Base-by-base conservation (phyloP, 2,113 vertebrate species). In the Brachirus orientalis region DNA sequence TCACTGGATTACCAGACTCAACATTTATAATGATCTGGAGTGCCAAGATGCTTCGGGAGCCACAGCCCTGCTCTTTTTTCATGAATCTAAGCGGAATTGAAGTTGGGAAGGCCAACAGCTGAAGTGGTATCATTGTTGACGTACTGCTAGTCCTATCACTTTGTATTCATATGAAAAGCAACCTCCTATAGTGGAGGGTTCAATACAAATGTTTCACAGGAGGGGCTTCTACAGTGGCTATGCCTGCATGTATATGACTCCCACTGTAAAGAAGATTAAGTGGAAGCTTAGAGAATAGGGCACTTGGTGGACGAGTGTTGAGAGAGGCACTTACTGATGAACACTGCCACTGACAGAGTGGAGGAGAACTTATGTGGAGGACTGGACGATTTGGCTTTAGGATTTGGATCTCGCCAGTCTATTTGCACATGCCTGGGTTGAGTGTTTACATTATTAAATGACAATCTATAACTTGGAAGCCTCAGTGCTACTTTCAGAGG, bases 41-140 rank as follows among this genome's bases (percentile, higher is more conserved):
- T 71, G 66, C 80, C 79, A 85, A 82, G 53, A 77, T 76, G 80
- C 79, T 76, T 80, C 6, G 22, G 75, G 61, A 77, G 77, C 69
- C 44, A 40, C 54, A 76, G 84, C 84, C 79, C 77, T 85, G 88
- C 82, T 87, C 81, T 77, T 84, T 71, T 33, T 3, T 13, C n/a
- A n/a, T n/a, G n/a, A n/a, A 56, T 60, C 47, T 40, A 6, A 48
- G 12, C 50, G 18, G 0, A 65, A 79, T 63, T 52, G 38, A 0
- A 38, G 19, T 57, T 11, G 20, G 45, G 10, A 38, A 20, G 38
- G 47, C 61, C 56, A 61, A 43, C 13, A 35, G 58, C 17, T 36
- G 12, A 12, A 41, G 64, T 38, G 17, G 46, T 4, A 19, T 57
- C 36, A 44, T 3, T 81, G 64, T 7, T 47, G n/a, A n/a, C n/a